Conservation (phyloP, 2,113 vertebrate species). For the Crocuta crocuta region DNA sequence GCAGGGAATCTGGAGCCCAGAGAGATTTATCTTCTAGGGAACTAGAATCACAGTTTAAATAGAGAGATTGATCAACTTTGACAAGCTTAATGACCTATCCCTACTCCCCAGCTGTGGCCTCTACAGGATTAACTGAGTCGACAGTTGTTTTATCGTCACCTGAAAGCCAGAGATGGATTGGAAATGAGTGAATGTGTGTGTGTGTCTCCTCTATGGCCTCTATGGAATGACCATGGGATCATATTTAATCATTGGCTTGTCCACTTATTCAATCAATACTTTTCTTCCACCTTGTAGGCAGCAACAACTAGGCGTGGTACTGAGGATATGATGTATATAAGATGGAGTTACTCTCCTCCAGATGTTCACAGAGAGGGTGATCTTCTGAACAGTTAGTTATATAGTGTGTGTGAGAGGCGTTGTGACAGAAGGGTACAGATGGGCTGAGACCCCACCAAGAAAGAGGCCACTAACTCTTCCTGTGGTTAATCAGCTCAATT, state of each 20-base stretch:
- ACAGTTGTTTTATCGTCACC: conserved; percentile 6
- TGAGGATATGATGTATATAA: not conserved
- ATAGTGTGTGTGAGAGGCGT: not conserved
- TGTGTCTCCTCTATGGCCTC: not conserved
- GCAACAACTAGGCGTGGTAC: not conserved
- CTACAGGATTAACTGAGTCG: not conserved
- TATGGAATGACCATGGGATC: not conserved
- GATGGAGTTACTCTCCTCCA: not conserved
- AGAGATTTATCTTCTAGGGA: not conserved
- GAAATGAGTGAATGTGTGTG: not conserved
- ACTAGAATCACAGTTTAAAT: not conserved
- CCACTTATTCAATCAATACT: not conserved
- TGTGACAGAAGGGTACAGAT: not conserved
- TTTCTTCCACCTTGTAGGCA: not conserved
- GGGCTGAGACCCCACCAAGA: not conserved
- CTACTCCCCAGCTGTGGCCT: not conserved
- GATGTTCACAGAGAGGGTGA: not conserved
- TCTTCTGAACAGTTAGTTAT: not conserved
- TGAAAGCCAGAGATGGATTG: not conserved
- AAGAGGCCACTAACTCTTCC: not conserved
- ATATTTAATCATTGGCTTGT: not conserved
- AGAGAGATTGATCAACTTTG: conserved; percentile 14
- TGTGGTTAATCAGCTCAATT: not conserved
- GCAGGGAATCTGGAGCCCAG: not conserved
- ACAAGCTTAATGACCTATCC: not conserved